These are phyloP conservation scores for Marisa cornuarietis DNA, from an alignment of 1,140 invertebrate species.

Conservation along the genomic window DNA sequence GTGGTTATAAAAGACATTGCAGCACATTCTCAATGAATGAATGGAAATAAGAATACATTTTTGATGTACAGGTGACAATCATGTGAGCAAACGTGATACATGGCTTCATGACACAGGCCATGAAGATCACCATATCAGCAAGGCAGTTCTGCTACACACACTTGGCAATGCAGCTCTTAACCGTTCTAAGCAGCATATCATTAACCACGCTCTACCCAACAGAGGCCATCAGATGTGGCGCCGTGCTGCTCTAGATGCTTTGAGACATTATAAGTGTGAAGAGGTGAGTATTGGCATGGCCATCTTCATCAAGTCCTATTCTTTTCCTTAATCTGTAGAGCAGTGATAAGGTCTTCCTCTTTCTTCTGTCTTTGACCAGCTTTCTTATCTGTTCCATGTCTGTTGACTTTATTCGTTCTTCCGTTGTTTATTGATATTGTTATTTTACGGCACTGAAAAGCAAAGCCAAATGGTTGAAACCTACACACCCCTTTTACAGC, in stretches of 20 bases:
- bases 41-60: no score
- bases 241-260: conserved; percentile 29
- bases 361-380: no score
- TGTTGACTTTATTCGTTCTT: not conserved
- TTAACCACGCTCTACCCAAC: conserved; percentile 30
- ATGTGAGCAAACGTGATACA: not conserved
- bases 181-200: conserved; percentile 27
- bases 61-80: not conserved
- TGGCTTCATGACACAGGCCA: not conserved
- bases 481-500: not conserved
- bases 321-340: not conserved
- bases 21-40: no score
- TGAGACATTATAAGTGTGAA: conserved; percentile 37
- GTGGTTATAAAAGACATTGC: no score
- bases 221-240: conserved; percentile 27
- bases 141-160: conserved; percentile 31
- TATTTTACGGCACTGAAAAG: not conserved
- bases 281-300: conserved; percentile 20
- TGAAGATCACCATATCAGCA: conserved; percentile 5
- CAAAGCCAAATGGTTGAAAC: conserved; percentile 19
- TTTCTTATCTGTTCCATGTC: not conserved
- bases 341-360: no score
- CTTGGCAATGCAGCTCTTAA: conserved; percentile 37
- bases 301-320: not conserved
- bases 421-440: not conserved